Percentiles rank a stretch among this genome's conserved stretches.
phyloP scores from a whole-genome alignment of 2,113 vertebrate genomes.

The Callorhinus ursinus region DNA sequence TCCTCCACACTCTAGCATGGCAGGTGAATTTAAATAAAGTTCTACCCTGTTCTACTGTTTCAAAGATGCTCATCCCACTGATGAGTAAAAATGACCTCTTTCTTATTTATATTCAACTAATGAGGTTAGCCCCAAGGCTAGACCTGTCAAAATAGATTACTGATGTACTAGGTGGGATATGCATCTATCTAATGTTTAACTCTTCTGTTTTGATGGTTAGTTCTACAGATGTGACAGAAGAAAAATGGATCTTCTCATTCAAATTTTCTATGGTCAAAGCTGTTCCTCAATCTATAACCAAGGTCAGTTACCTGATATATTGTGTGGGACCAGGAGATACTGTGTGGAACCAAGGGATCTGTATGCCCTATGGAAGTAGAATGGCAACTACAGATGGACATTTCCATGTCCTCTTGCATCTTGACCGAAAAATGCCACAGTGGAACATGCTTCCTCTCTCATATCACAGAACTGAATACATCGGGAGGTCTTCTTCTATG shows the following conservation, averaged over 20 bases:
- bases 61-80: neutral
- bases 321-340: neutral
- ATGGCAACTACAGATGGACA: neutral
- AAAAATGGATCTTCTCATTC: conserved; percentile 1
- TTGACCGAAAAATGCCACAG: neutral
- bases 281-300: neutral
- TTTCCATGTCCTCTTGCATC: neutral
- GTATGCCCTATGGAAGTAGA: neutral
- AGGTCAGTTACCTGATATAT: neutral
- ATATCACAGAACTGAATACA: neutral
- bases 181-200: neutral
- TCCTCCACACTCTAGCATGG: neutral
- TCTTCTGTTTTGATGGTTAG: neutral
- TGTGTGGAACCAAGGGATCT: neutral
- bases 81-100: neutral
- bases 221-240: conserved; percentile 22
- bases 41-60: neutral
- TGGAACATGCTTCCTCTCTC: neutral
- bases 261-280: neutral
- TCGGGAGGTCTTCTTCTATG: neutral
- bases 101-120: neutral
- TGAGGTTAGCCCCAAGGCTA: neutral
- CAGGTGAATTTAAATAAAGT: neutral
- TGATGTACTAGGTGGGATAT: neutral
- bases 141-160: neutral